Conservation (phyloP, 2,113 vertebrate genomes). For the Xiphophorus couchianus region DNA sequence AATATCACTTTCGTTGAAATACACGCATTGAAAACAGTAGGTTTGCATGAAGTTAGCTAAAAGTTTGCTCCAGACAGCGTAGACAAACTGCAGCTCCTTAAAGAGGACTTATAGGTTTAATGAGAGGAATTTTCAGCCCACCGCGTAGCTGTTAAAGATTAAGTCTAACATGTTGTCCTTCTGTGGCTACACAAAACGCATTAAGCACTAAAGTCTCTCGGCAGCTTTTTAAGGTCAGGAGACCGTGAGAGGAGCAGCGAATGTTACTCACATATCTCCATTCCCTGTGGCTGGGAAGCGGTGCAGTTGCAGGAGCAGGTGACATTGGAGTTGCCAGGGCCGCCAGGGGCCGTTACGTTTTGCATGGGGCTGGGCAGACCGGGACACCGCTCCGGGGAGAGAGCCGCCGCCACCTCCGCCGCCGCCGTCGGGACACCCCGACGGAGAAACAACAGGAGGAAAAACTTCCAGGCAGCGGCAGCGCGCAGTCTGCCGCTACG, state of each 20-base stretch:
- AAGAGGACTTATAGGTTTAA: neutral
- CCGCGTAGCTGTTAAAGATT: neutral
- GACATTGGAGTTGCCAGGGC: constrained; percentile 85
- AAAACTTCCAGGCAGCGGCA: constrained; percentile 78
- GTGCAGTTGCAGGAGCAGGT: constrained; percentile 86
- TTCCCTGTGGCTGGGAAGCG: constrained; percentile 83
- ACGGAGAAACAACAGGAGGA: constrained; percentile 71
- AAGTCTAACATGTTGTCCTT: constrained; percentile 35
- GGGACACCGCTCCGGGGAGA: constrained; percentile 79
- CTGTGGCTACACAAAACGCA: constrained; percentile 39
- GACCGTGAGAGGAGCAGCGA: constrained; percentile 18
- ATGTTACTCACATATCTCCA: constrained; percentile 85
- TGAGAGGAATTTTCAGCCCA: neutral
- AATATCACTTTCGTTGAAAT: neutral
- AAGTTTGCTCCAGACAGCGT: constrained; percentile 18
- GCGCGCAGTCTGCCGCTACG: constrained; percentile 61
- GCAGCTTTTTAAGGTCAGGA: constrained; percentile 49
- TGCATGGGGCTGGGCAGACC: constrained; percentile 79
- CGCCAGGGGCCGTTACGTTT: constrained; percentile 82
- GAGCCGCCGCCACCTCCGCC: constrained; percentile 77
- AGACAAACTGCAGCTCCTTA: neutral
- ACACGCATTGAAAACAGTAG: neutral
- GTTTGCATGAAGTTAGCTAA: neutral
- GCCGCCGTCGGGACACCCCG: constrained; percentile 75
- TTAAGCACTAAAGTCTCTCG: constrained; percentile 38